Base-by-base conservation (phyloP, 2,888 invertebrate genomes). In the Dorcus parallelipipedus region DNA sequence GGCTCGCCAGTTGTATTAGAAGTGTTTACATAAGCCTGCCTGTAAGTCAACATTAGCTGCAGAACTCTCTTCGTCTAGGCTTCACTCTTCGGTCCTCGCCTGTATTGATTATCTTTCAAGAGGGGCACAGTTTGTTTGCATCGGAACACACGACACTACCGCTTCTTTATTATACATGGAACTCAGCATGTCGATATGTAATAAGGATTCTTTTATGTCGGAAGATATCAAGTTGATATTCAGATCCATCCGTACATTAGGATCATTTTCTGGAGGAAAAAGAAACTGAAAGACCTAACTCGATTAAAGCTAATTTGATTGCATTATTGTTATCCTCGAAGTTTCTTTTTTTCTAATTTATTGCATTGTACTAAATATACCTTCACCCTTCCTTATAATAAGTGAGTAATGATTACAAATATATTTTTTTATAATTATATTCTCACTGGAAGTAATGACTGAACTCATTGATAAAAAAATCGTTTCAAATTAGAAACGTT, bases 91-190 rank as follows among this genome's bases (percentile, higher is more conserved):
- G 47, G 23, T 51, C 58, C 38, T 49, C 58, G 48, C 49, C 52
- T 52, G 63, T 71, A 71, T 71, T 71, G 71, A 71, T 71, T 71
- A 71, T 71, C 67, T 68, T 67, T 67, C 68, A 66, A 64, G 67
- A 62, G 67, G 69, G 68, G 71, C 52, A 66, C 66, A 67, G 66
- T 68, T 71, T 70, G 69, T 71, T 71, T 71, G 71, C 69, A 69
- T 70, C 69, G 49, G 59, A 68, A 70, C 71, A 71, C 70, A 71
- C 71, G 71, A 71, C 68, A 67, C 67, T 58, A 63, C 66, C 65
- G 67, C 65, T 68, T 64, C 64, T 66, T 68, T 66, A 67, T 66
- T 67, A 66, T 67, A 63, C 45, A 20, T 45, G 20, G 45, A 45
- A 45, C 17, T 45, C 45, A 9, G 45, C 52, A 56, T 52, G 56